Conservation (phyloP, 2,888 invertebrate species). For the Aporophyla nigra region DNA sequence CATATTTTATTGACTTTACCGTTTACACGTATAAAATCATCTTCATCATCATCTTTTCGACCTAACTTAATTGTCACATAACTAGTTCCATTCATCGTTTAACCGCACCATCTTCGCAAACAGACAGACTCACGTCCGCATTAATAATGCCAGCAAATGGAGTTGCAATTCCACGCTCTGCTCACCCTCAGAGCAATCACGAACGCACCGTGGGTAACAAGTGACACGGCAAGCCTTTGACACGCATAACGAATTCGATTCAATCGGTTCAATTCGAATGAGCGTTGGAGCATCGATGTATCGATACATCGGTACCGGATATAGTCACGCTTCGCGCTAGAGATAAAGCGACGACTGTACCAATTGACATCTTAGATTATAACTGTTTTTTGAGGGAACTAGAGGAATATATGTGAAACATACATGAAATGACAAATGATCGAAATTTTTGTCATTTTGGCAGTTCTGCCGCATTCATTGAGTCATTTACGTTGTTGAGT, state of each 20-base stretch:
- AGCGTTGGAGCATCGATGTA: constrained; percentile 25
- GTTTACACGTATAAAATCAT: no score
- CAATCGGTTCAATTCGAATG: constrained; percentile 36
- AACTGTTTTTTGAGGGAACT: background rate
- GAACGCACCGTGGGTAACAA: constrained; percentile 22
- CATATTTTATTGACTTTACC: no score
- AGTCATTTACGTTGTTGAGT: no score
- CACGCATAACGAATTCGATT: constrained; percentile 41
- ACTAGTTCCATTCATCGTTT: background rate
- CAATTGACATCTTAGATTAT: background rate
- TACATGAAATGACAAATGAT: no score
- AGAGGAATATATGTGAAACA: no score
- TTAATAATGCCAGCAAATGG: constrained; percentile 10
- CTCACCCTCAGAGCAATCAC: constrained; percentile 25
- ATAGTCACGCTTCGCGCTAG: constrained; percentile 35
- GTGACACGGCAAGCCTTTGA: constrained; percentile 47
- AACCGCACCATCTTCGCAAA: background rate
- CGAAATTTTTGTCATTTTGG: no score
- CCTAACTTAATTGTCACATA: no score
- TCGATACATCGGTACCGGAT: constrained; percentile 17
- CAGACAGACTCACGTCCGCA: background rate
- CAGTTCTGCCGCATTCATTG: no score
- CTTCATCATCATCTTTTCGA: no score
- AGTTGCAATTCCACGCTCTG: constrained; percentile 6
- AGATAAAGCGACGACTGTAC: background rate